Evolutionary conservation across 2,888 invertebrate genomes (phyloP).

Genomic region (Arrhopalites spinosus): DNA sequence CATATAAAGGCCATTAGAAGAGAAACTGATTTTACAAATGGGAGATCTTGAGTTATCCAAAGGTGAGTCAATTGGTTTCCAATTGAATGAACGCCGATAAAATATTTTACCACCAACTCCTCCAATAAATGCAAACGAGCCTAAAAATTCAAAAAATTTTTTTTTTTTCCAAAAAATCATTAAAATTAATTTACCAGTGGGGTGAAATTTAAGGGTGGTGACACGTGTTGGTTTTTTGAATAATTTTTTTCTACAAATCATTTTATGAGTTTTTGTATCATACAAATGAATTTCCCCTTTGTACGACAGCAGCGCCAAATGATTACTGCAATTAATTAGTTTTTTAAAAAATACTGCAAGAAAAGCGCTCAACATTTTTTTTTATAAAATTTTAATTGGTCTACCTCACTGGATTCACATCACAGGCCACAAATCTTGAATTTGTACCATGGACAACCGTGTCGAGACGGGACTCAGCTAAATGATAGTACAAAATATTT

Average conservation of each 20-base stretch:
- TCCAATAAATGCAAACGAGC: conserved; percentile 35
- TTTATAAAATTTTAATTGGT: background rate
- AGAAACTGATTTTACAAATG: conserved; percentile 46
- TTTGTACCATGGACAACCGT: conserved; percentile 47
- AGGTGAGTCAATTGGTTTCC: conserved; percentile 24
- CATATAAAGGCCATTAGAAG: conserved; percentile 48
- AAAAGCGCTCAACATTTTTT: background rate
- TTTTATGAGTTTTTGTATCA: conserved; percentile 43
- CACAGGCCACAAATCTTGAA: conserved; percentile 48
- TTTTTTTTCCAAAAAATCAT: background rate
- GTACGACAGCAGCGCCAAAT: conserved; percentile 44
- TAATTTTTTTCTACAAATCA: conserved; percentile 43
- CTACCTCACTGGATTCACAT: conserved; percentile 51
- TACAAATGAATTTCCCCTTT: conserved; percentile 51
- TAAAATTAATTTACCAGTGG: conserved; percentile 44
- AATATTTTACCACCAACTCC: conserved; percentile 23
- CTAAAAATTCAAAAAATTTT: conserved; percentile 10
- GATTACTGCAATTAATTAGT: conserved; percentile 41
- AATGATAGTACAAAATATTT: conserved; percentile 49
- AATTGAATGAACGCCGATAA: conserved; percentile 30
- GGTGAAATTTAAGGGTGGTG: conserved; percentile 52
- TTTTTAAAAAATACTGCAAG: background rate
- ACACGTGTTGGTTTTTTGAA: conserved; percentile 46
- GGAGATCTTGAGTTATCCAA: conserved; percentile 31
- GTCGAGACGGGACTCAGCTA: conserved; percentile 46